Base-by-base conservation (phyloP, 1,140 invertebrate genomes). In the Camponotus pennsylvanicus region DNA sequence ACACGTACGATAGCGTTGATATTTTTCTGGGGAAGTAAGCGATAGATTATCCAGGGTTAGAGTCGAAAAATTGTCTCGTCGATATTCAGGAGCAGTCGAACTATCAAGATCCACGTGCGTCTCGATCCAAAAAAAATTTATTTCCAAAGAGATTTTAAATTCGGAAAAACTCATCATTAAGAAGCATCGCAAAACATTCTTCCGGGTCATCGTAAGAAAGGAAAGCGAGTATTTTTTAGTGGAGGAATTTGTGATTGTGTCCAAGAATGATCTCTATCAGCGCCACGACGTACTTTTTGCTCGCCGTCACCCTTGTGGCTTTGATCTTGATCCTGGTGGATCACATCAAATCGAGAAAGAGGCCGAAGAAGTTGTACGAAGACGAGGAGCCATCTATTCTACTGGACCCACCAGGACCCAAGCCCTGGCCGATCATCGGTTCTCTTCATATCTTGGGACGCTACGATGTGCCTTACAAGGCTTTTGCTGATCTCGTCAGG, bases 381-480 rank as follows among this genome's bases (percentile, higher is more conserved):
- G 82, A n/a, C 45, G 70, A 57, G 1, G 89, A 91, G 8, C 61
- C 78, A 0, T 42, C 86, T 1, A 34, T 67, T 0, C 69, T 94
- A 4, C 89, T 85, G 63, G 93, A 95, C 64, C 94, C 96, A 42
- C 96, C 96, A 1, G 96, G 95, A 11, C 97, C 97, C 0, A 95
- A 92, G 80, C 94, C 96, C 3, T 95, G 96, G 93, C 97, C 97
- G 3, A 93, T 97, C 69, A 93, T 97, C 15, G 97, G 97, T 9
- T 96, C 96, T 21, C 93, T 97, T 8, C 96, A 96, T 73, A 94
- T 96, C 32, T 92, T 97, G 85, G 96, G 94, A 9, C 95, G 96
- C 32, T 96, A 97, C 89, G 94, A 96, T 27, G 96, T 97, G 6
- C 96, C 96, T 0, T 97, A 97, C 91, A 96, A 97, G 91, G 97